These are phyloP conservation scores for Ecliptopera silaceata DNA, from an alignment of 2,888 invertebrate species.

Conservation along the genomic window DNA sequence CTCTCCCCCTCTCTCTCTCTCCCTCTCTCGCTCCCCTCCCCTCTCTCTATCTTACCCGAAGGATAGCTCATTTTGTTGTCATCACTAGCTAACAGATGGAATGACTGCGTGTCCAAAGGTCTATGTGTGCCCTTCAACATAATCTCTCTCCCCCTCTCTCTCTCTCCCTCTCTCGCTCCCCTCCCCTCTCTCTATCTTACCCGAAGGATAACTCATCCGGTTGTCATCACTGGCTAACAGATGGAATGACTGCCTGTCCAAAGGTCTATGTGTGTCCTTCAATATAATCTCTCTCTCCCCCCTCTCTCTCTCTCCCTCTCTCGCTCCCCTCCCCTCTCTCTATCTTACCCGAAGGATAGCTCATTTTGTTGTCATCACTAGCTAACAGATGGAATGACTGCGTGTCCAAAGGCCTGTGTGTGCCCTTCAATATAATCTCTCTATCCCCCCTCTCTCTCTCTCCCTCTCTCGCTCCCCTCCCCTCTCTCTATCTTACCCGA, in stretches of 20 bases:
- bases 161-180: too few relatives aligned
- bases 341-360: conserved; percentile 84
- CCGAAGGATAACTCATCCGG: conserved; percentile 87
- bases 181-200: too few relatives aligned
- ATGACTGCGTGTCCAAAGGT: conserved; percentile 74
- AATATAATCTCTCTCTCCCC: too few relatives aligned
- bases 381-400: conserved; percentile 83
- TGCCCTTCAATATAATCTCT: too few relatives aligned
- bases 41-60: conserved; percentile 59
- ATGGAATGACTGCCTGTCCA: conserved; percentile 77
- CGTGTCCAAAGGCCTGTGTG: conserved; percentile 69
- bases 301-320: too few relatives aligned
- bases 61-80: conserved; percentile 87
- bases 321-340: too few relatives aligned
- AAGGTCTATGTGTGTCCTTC: conserved; percentile 82
- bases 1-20: too few relatives aligned
- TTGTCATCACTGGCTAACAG: conserved; percentile 83
- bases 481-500: conserved; percentile 61
- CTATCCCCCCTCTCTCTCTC: too few relatives aligned
- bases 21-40: too few relatives aligned
- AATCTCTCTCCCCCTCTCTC: too few relatives aligned
- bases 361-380: conserved; percentile 82
- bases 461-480: too few relatives aligned
- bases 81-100: conserved; percentile 84
- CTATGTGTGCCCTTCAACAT: conserved; percentile 85